These are phyloP conservation scores for Pristionchus exspectatus DNA, from an alignment of 2,888 invertebrate genomes.

Conservation along the genomic window DNA sequence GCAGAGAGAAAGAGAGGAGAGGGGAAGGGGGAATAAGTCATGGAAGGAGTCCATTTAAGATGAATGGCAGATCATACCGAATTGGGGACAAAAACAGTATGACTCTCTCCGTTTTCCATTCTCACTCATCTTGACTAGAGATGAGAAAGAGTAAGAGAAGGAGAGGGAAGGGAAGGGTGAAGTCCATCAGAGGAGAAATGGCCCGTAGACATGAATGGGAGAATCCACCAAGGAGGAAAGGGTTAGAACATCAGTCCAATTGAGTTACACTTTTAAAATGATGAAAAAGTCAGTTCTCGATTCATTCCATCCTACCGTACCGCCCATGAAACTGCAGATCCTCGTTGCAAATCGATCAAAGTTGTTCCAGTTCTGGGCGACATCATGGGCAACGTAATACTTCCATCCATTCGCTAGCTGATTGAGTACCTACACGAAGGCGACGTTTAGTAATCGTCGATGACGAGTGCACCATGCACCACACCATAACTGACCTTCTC, in stretches of 20 bases:
- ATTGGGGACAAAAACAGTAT: background rate
- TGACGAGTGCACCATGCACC: background rate
- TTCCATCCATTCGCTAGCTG: conserved; percentile 76
- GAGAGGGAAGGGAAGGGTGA: background rate
- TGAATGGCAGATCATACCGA: conserved; percentile 13
- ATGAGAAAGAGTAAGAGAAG: background rate
- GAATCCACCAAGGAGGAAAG: background rate
- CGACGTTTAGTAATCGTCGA: conserved; percentile 65
- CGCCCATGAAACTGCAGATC: conserved; percentile 72
- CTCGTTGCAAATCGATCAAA: conserved; percentile 73
- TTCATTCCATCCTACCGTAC: conserved; percentile 56
- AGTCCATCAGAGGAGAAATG: conserved; percentile 14
- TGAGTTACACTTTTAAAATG: conserved; percentile 24
- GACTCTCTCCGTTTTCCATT: background rate
- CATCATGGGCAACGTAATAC: conserved; percentile 78
- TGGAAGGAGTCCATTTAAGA: conserved; percentile 34
- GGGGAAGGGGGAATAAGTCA: background rate
- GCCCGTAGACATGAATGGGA: background rate
- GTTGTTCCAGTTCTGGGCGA: conserved; percentile 73
- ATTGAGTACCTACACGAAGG: conserved; percentile 65
- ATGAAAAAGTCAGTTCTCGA: conserved; percentile 36
- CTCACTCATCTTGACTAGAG: conserved; percentile 4
- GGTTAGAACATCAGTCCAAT: conserved; percentile 42
- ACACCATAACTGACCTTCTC: conserved; percentile 40
- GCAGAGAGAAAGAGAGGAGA: conserved; percentile 35